Evolutionary conservation across 2,888 invertebrate species (phyloP), one percentile per base, ranked within the genome.

Genomic region (Hirtodrosophila cameraria): DNA sequence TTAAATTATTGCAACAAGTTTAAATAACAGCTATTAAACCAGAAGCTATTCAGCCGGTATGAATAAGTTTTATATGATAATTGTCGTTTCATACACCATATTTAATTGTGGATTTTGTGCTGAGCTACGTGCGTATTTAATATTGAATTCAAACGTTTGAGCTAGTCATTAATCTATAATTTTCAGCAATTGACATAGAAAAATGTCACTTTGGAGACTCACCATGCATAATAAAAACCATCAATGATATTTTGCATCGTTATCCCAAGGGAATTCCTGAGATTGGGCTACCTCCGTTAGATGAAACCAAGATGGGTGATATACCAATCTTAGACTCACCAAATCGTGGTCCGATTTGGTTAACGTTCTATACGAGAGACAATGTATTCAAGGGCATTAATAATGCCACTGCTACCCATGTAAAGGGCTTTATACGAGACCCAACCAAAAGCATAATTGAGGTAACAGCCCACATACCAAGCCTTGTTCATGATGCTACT

Each of bases 401-500:
- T 25, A 77, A 73, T 43, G 59, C 74, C 13, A 82, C 68, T 0
- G 45, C 84, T 3, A 69, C 65, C 13, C 41, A 53, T 4, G 63
- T 78, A 2, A 42, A 76, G 25, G 87, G 86, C 5, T 87, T 87
- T 36, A 42, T 39, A 11, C 27, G 13, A 8, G 71, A 81, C 38
- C 85, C 85, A 16, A 67, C 39, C 3, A 52, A 49, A n/a, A 60
- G 55, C 11, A 70, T 53, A 41, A 65, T 81, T 30, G 55, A 65
- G 3, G 36, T 87, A 0, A 42, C 59, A 7, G 72, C 60, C 2
- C 49, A 8, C 3, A 42, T 83, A 20, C 87, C 81, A 3, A 59
- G 65, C 0, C 9, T 81, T 0, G 0, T 65, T 1, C 54, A 67
- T 8, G 49, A 73, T 0, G 53, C 61, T 4, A 54, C n/a, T 1